Conservation (phyloP, 2,113 vertebrate species). For the Brachypodius melanocephalos region DNA sequence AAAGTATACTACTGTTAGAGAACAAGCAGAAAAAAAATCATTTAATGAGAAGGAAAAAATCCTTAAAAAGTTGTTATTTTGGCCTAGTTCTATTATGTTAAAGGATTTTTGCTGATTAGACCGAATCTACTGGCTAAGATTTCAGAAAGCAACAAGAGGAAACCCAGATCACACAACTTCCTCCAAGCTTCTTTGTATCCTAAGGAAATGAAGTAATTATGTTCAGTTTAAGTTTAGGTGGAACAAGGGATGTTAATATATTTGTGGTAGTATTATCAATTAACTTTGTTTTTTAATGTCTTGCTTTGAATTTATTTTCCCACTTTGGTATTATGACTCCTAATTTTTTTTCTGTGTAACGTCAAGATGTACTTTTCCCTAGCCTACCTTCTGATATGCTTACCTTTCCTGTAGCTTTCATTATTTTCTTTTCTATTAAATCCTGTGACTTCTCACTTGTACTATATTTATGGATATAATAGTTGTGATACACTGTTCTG, state of each 20-base stretch:
- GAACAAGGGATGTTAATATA: background rate
- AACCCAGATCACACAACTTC: background rate
- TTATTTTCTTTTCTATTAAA: background rate
- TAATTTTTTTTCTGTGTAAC: background rate
- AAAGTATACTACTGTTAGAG: background rate
- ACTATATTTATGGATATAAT: background rate
- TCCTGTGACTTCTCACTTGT: background rate
- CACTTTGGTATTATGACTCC: background rate
- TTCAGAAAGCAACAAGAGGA: background rate
- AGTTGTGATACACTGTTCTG: background rate
- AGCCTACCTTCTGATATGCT: background rate
- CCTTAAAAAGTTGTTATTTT: background rate
- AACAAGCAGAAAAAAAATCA: background rate
- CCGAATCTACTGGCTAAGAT: background rate
- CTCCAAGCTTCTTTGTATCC: background rate
- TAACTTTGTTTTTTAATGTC: background rate
- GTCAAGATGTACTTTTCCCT: background rate
- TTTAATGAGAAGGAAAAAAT: background rate
- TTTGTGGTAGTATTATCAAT: background rate
- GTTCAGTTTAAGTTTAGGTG: background rate
- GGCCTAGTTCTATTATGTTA: background rate
- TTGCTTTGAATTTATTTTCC: background rate
- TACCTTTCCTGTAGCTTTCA: background rate
- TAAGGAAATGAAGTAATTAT: background rate
- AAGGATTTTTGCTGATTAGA: background rate